These are phyloP conservation scores for Folsomia candida DNA, from an alignment of 2,888 invertebrate species.

Conservation along the genomic window DNA sequence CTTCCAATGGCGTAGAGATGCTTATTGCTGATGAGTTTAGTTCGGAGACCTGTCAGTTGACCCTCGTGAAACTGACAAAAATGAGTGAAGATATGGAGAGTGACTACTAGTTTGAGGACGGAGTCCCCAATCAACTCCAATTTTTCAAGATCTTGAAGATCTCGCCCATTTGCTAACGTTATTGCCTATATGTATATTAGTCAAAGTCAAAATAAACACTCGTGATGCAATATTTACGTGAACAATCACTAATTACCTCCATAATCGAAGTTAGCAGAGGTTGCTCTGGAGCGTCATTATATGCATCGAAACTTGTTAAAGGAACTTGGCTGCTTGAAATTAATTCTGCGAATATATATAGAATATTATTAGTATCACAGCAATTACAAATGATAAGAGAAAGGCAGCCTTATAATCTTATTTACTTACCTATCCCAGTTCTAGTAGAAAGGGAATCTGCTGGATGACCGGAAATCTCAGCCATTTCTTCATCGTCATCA, in stretches of 20 bases:
- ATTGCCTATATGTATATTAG: constrained; percentile 62
- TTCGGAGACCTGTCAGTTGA: constrained; percentile 70
- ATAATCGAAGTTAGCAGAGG: constrained; percentile 35
- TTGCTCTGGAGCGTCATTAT: neutral
- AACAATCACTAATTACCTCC: constrained; percentile 31
- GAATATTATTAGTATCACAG: too few relatives aligned
- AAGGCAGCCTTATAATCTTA: neutral
- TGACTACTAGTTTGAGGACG: constrained; percentile 75
- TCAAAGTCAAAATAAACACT: neutral
- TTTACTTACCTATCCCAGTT: neutral
- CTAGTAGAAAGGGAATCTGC: neutral
- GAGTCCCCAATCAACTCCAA: constrained; percentile 87
- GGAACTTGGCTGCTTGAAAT: neutral
- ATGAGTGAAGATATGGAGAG: constrained; percentile 68
- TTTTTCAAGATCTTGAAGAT: constrained; percentile 75
- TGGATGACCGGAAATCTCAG: neutral
- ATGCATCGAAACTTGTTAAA: neutral
- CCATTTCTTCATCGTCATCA: neutral
- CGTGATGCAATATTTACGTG: neutral
- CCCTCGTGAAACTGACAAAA: constrained; percentile 74
- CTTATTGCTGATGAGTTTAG: constrained; percentile 73
- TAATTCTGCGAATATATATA: too few relatives aligned
- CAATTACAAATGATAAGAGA: neutral
- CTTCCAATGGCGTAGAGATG: constrained; percentile 77
- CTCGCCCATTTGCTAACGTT: constrained; percentile 70